Conservation (phyloP, 2,888 invertebrate genomes). For the Tetrapedia diversipes region DNA sequence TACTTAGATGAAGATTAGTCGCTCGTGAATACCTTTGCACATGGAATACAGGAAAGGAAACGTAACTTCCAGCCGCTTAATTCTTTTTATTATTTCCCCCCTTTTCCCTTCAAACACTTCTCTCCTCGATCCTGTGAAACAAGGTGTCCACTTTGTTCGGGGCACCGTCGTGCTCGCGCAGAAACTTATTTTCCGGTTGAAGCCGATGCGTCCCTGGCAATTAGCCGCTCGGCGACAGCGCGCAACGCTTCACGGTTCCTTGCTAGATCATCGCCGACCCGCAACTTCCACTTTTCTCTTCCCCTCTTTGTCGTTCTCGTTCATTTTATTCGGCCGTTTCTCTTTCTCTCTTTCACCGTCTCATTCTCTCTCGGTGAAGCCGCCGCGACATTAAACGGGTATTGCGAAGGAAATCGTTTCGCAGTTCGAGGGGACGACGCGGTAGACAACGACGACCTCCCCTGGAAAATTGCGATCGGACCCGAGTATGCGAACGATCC, state of each 20-base stretch:
- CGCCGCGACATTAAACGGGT: background rate
- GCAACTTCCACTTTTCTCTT: constrained; percentile 14
- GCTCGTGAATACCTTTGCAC: constrained; percentile 30
- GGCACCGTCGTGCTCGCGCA: background rate
- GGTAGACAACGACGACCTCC: constrained; percentile 7
- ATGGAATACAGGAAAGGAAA: constrained; percentile 25
- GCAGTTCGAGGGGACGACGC: background rate
- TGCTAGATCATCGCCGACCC: constrained; percentile 3
- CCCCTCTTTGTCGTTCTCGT: too few species aligned
- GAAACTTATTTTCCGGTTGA: background rate
- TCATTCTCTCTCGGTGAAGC: too few species aligned
- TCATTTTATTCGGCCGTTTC: too few species aligned
- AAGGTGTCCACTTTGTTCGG: background rate
- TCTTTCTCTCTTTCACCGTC: background rate
- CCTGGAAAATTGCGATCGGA: background rate
- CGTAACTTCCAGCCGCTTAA: constrained; percentile 22
- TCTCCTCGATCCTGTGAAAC: background rate
- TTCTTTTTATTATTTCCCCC: background rate
- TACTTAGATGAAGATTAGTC: too few species aligned
- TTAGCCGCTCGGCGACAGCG: constrained; percentile 17
- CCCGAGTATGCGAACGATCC: background rate
- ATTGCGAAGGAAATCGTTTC: constrained; percentile 7
- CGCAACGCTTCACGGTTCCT: constrained; percentile 20
- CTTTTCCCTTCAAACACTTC: background rate
- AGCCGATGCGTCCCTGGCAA: constrained; percentile 16